These are phyloP conservation scores for Catostylus mosaicus DNA, from an alignment of 30 jellyfish, hydroid and myxozoan species.

Conservation along the genomic window DNA sequence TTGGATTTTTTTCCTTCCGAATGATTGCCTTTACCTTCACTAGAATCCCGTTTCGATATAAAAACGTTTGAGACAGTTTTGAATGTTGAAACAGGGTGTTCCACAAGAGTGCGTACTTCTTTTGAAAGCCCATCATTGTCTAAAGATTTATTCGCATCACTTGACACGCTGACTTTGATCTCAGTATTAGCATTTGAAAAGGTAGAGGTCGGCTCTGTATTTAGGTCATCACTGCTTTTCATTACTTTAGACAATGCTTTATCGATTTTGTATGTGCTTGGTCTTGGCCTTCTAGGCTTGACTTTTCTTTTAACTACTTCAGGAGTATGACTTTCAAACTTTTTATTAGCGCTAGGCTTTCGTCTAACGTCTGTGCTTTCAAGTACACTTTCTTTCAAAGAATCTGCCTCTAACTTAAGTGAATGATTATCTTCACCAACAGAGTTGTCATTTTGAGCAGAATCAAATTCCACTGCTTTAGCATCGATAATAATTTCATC, in stretches of 20 bases:
- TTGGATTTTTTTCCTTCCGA: not conserved
- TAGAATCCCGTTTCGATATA: not conserved
- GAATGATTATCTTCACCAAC: too few relatives aligned
- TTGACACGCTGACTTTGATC: too few relatives aligned
- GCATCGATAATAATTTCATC: not conserved
- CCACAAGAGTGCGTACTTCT: not conserved
- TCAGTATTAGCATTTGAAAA: too few relatives aligned
- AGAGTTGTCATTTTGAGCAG: not conserved
- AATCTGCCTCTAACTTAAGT: too few relatives aligned
- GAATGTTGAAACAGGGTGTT: not conserved
- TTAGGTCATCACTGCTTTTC: not conserved
- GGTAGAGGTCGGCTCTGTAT: too few relatives aligned
- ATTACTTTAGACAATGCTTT: not conserved
- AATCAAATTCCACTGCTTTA: not conserved
- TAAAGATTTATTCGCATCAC: too few relatives aligned
- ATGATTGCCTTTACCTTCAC: not conserved
- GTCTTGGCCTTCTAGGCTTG: slow-evolving; percentile 1
- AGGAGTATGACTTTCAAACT: not conserved
- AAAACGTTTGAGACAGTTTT: not conserved
- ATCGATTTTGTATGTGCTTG: not conserved
- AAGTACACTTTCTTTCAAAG: not conserved
- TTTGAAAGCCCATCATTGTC: not conserved
- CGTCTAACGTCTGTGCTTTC: not conserved
- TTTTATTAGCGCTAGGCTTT: not conserved
- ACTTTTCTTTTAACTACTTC: not conserved